phyloP scores from a whole-genome alignment of 2,113 vertebrate genomes.

The Atractosteus spatula region DNA sequence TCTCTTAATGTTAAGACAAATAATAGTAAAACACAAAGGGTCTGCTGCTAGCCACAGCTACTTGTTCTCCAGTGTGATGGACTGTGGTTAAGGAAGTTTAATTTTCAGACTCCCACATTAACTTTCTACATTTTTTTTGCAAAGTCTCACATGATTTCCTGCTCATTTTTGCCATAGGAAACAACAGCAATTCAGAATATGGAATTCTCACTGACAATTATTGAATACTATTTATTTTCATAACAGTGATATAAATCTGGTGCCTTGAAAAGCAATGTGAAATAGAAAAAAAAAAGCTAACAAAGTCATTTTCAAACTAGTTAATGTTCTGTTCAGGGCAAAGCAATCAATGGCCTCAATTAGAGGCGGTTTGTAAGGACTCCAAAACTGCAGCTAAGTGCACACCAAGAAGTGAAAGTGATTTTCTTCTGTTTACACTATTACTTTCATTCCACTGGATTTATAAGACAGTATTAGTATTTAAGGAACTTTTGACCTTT shows the following conservation, averaged over 20 bases:
- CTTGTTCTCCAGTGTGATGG: not conserved
- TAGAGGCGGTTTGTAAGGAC: constrained; percentile 1
- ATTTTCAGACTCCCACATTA: not conserved
- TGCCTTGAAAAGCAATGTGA: not conserved
- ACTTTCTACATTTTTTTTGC: not conserved
- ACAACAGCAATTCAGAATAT: not conserved
- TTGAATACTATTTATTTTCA: constrained; percentile 15
- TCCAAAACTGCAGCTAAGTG: constrained; percentile 18
- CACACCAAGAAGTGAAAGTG: not conserved
- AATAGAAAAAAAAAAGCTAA: not conserved
- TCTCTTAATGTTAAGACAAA: not conserved
- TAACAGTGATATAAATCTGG: not conserved
- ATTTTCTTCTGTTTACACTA: constrained; percentile 15
- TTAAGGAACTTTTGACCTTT: not conserved
- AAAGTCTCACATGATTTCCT: not conserved
- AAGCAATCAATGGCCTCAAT: constrained; percentile 12
- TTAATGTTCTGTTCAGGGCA: constrained; percentile 15
- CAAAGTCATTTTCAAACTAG: not conserved
- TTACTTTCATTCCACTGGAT: not conserved
- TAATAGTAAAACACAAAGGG: not conserved
- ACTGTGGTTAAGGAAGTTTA: constrained; percentile 8
- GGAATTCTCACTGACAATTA: constrained; percentile 17
- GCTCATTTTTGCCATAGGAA: not conserved
- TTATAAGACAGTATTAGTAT: not conserved
- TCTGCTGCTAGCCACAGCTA: not conserved